These are phyloP conservation scores for Drosophila sp. DNA, from an alignment of 1,140 invertebrate genomes.

Conservation along the genomic window DNA sequence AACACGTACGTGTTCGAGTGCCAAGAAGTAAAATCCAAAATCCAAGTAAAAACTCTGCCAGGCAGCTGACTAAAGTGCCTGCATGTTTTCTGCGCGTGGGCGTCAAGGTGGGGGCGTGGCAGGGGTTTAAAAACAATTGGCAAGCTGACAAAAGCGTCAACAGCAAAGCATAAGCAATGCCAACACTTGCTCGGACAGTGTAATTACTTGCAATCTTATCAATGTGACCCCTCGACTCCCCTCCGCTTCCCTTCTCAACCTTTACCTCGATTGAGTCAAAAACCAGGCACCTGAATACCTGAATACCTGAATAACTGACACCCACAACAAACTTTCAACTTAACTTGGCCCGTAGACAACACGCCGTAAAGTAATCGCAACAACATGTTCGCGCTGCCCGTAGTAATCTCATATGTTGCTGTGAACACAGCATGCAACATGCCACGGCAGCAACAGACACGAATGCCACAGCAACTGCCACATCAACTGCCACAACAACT, in stretches of 20 bases:
- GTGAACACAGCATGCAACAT: slow-evolving; percentile 29
- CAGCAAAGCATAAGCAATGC: slow-evolving; percentile 26
- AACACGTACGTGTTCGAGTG: slow-evolving; percentile 76
- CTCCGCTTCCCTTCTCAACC: no score
- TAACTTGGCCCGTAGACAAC: slow-evolving; percentile 11
- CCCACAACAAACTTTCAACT: background rate
- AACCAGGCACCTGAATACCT: slow-evolving; percentile 11
- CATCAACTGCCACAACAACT: background rate
- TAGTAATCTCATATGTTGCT: slow-evolving; percentile 4
- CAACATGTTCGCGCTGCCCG: slow-evolving; percentile 29
- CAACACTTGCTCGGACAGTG: slow-evolving; percentile 37
- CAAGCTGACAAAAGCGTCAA: slow-evolving; percentile 45
- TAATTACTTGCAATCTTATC: slow-evolving; percentile 56
- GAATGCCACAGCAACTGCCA: background rate
- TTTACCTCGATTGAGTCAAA: no score
- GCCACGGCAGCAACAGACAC: slow-evolving; percentile 7
- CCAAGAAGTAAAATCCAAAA: slow-evolving; percentile 50
- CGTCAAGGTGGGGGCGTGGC: background rate
- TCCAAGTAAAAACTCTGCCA: slow-evolving; percentile 27
- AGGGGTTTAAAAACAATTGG: slow-evolving; percentile 35
- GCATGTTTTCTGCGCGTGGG: background rate
- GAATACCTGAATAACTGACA: slow-evolving; percentile 1
- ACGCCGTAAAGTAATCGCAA: background rate
- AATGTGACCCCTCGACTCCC: slow-evolving; percentile 17
- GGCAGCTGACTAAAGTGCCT: slow-evolving; percentile 24